phyloP scores from a whole-genome alignment of 2,888 invertebrate species.

The Calephelis perditalis region DNA sequence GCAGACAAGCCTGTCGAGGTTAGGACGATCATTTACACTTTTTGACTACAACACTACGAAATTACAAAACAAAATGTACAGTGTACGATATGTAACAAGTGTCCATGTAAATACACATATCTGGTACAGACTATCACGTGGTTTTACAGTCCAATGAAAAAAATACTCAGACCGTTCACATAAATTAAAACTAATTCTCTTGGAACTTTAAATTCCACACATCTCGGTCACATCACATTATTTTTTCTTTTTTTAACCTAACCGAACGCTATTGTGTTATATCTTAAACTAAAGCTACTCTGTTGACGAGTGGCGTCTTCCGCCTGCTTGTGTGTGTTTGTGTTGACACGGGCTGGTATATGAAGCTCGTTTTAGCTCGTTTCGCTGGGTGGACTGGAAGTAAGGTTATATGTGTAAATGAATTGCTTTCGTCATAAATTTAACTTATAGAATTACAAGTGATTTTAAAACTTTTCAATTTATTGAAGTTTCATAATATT shows the following conservation, averaged over 20 bases:
- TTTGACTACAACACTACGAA: slow-evolving; percentile 21
- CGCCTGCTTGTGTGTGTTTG: slow-evolving; percentile 35
- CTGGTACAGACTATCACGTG: slow-evolving; percentile 54
- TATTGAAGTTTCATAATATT: no score
- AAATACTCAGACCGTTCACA: slow-evolving; percentile 41
- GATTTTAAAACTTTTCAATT: no score
- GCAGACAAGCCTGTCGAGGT: slow-evolving; percentile 4
- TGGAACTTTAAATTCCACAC: slow-evolving; percentile 9
- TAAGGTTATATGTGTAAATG: slow-evolving; percentile 11
- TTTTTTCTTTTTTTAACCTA: not conserved
- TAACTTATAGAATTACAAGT: no score
- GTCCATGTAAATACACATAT: slow-evolving; percentile 63
- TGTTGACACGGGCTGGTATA: slow-evolving; percentile 63
- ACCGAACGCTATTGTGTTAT: not conserved
- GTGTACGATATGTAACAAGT: slow-evolving; percentile 75
- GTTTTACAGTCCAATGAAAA: slow-evolving; percentile 30
- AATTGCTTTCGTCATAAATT: no score
- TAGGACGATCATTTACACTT: slow-evolving; percentile 13
- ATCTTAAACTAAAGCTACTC: slow-evolving; percentile 22
- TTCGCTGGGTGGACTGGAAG: slow-evolving; percentile 65
- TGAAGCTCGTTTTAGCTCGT: slow-evolving; percentile 64
- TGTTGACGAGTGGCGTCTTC: slow-evolving; percentile 1
- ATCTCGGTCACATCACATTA: slow-evolving; percentile 1
- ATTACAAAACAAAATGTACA: slow-evolving; percentile 44
- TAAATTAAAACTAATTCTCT: slow-evolving; percentile 27